Conservation (phyloP, 2,113 vertebrate genomes). For the Ascaphus truei region DNA sequence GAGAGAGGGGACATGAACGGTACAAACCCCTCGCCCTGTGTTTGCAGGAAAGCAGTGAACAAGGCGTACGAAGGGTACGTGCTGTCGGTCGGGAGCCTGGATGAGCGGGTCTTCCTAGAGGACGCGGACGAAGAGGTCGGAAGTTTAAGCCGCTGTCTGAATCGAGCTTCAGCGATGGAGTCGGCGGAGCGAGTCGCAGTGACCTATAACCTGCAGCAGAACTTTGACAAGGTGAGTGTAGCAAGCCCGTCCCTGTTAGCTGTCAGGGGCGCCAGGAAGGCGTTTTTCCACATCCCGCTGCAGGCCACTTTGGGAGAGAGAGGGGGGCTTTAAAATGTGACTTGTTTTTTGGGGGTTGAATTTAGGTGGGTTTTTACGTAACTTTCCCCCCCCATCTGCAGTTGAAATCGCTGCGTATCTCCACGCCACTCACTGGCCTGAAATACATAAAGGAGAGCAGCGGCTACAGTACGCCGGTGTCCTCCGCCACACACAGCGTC, state of each 20-base stretch:
- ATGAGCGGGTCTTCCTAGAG: constrained; percentile 87
- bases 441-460: constrained; percentile 72
- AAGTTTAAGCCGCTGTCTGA: constrained; percentile 70
- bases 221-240: constrained; percentile 64
- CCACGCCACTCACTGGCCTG: constrained; percentile 79
- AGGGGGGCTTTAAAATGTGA: too few species aligned
- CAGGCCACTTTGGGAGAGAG: too few species aligned
- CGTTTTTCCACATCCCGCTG: too few species aligned
- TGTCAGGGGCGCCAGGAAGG: too few species aligned
- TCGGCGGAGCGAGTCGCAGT: constrained; percentile 58
- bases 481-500: constrained; percentile 75
- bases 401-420: constrained; percentile 71
- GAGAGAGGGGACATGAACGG: too few species aligned
- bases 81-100: constrained; percentile 79
- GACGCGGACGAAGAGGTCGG: constrained; percentile 87
- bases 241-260: too few species aligned
- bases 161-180: constrained; percentile 61
- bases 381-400: too few species aligned
- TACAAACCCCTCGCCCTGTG: too few species aligned
- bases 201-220: constrained; percentile 67
- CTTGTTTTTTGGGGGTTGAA: too few species aligned
- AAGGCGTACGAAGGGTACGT: constrained; percentile 88
- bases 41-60: constrained; percentile 76
- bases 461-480: constrained; percentile 67
- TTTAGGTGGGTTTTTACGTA: too few species aligned